phyloP scores from a whole-genome alignment of 2,888 invertebrate species.

The Labia minor region DNA sequence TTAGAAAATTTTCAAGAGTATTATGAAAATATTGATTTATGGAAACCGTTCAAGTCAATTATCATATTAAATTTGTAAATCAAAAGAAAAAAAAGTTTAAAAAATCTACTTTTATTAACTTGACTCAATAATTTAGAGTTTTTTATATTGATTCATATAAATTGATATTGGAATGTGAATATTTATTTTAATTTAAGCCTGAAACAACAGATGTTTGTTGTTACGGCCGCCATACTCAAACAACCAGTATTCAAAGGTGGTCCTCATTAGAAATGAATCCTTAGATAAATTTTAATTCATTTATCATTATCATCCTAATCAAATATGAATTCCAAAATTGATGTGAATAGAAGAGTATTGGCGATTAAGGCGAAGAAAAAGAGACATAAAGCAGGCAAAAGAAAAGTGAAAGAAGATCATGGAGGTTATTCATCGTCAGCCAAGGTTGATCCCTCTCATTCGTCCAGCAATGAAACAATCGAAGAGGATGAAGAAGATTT shows the following conservation, averaged over 20 bases:
- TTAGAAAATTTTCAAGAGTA: too few relatives aligned
- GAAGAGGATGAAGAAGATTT: constrained; percentile 59
- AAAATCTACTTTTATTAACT: neutral
- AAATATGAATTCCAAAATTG: constrained; percentile 74
- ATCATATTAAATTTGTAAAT: too few relatives aligned
- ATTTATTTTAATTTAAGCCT: constrained; percentile 15
- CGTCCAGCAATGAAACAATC: constrained; percentile 67
- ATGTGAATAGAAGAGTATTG: constrained; percentile 82
- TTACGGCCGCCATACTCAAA: constrained; percentile 57
- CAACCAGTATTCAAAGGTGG: constrained; percentile 40
- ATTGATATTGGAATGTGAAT: neutral
- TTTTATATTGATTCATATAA: neutral
- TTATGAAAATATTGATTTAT: neutral
- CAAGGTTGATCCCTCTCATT: constrained; percentile 27
- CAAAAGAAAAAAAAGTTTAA: neutral
- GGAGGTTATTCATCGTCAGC: constrained; percentile 30
- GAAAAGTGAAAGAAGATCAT: constrained; percentile 66
- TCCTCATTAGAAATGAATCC: constrained; percentile 16
- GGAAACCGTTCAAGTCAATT: neutral
- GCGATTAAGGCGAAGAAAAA: constrained; percentile 89
- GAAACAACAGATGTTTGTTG: constrained; percentile 22
- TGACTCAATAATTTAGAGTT: neutral
- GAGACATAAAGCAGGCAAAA: constrained; percentile 76
- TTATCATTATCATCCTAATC: neutral
- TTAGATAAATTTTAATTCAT: constrained; percentile 2